These are phyloP conservation scores for Squalus acanthias DNA, from an alignment of 2,797 vertebrate genomes.

Conservation along the genomic window DNA sequence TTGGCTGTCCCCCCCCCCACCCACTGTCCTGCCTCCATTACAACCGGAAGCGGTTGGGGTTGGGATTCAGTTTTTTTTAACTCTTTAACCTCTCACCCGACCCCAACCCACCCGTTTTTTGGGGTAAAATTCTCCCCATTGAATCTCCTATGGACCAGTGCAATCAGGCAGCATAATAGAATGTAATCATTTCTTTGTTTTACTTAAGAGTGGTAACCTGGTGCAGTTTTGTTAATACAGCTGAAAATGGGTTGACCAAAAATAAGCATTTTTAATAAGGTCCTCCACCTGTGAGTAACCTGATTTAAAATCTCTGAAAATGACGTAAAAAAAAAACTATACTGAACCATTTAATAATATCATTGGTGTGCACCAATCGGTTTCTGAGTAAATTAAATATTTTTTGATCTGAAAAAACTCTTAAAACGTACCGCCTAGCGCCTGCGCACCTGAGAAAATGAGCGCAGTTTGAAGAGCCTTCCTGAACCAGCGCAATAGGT, in stretches of 20 bases:
- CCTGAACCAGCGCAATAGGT: no score
- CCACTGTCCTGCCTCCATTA: no score
- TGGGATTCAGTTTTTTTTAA: no score
- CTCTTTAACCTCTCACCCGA: no score
- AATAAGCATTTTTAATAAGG: neutral
- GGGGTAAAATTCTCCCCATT: no score
- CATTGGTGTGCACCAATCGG: neutral
- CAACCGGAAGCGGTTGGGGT: no score
- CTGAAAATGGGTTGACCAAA: neutral
- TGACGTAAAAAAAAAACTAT: neutral
- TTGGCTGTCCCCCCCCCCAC: no score
- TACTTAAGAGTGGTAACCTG: neutral
- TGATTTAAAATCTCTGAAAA: neutral
- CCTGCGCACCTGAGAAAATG: neutral
- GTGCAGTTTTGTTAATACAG: neutral
- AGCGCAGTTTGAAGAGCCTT: neutral
- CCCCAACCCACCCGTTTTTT: no score
- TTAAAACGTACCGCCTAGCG: neutral
- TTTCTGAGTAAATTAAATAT: neutral
- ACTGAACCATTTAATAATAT: neutral
- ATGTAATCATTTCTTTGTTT: neutral
- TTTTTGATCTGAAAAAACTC: neutral
- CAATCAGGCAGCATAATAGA: neutral
- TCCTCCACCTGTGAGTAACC: neutral
- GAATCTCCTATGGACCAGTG: neutral